Evolutionary conservation across 2,797 vertebrate genomes (phyloP).

Genomic region (Streptopelia turtur): DNA sequence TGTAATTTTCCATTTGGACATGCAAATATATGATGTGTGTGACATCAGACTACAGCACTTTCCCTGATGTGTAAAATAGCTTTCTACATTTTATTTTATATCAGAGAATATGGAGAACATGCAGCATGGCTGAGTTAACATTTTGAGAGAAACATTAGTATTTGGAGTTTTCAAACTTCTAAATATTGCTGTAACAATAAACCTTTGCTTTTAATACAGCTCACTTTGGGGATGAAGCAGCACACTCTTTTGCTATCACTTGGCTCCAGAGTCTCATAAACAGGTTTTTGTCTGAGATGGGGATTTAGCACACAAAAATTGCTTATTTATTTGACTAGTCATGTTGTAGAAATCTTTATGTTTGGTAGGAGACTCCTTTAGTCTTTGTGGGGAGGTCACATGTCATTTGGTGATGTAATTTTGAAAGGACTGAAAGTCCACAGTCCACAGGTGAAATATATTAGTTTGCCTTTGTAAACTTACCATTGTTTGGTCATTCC

Average conservation of each 20-base stretch:
- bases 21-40: accelerated
- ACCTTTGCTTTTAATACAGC: background rate
- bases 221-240: background rate
- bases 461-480: conserved; percentile 13
- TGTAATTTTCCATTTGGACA: background rate
- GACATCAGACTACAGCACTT: background rate
- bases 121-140: background rate
- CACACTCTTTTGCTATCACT: background rate
- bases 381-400: conserved; percentile 26
- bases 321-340: background rate
- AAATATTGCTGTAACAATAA: background rate
- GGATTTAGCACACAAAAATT: background rate
- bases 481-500: conserved; percentile 3
- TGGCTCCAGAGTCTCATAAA: background rate
- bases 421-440: background rate
- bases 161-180: background rate
- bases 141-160: background rate
- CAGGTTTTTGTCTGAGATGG: background rate
- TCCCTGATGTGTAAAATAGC: background rate
- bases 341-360: background rate
- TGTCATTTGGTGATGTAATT: conserved; percentile 29
- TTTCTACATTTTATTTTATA: background rate
- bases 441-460: background rate
- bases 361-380: background rate
- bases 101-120: background rate